phyloP scores from a whole-genome alignment of 2,113 vertebrate genomes.

The Strigops habroptila region DNA sequence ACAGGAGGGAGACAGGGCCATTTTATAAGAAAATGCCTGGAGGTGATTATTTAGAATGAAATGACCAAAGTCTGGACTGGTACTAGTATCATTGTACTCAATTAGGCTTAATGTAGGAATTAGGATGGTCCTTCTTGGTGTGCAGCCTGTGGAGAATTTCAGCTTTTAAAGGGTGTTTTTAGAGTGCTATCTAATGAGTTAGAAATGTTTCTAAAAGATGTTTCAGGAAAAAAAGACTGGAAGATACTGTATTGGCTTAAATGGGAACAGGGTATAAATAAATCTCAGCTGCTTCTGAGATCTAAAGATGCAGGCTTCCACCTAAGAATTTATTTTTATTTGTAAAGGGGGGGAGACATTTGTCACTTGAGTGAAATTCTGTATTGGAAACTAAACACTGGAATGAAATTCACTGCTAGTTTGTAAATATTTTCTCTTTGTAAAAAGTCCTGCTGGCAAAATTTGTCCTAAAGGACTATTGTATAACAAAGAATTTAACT shows the following conservation, averaged over 20 bases:
- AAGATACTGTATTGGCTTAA: neutral
- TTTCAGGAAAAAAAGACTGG: neutral
- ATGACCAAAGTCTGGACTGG: neutral
- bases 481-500: neutral
- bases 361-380: neutral
- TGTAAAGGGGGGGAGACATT: neutral
- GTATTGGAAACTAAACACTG: neutral
- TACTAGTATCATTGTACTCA: neutral
- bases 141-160: neutral
- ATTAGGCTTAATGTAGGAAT: neutral
- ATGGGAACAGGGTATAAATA: neutral
- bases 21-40: neutral
- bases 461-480: neutral
- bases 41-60: neutral
- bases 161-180: neutral
- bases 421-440: neutral
- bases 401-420: neutral
- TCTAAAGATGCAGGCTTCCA: neutral
- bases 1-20: neutral
- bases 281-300: neutral
- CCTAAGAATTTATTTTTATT: neutral
- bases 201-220: neutral
- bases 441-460: neutral
- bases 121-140: neutral
- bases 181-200: neutral